Conservation (phyloP, 2,888 invertebrate genomes). For the Leucophora obtusa region DNA sequence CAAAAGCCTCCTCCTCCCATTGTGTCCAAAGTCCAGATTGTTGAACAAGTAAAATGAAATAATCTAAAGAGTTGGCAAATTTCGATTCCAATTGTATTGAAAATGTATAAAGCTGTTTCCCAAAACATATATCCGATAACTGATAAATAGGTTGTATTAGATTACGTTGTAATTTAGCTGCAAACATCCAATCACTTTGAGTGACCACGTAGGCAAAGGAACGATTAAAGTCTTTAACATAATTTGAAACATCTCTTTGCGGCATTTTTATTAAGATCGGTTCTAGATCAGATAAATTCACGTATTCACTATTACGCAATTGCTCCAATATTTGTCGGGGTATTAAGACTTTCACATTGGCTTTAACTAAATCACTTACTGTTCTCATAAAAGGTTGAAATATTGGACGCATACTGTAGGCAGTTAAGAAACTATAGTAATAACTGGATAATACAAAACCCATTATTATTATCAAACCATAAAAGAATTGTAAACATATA, state of each 20-base stretch:
- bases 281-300: constrained; percentile 64
- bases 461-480: constrained; percentile 68
- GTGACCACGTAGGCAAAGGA: constrained; percentile 71
- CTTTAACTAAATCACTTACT: constrained; percentile 44
- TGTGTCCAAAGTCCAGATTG: constrained; percentile 72
- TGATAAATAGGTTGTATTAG: constrained; percentile 71
- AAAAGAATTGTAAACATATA: constrained; percentile 69
- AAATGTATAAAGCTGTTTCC: constrained; percentile 67
- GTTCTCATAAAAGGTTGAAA: constrained; percentile 68
- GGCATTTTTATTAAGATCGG: constrained; percentile 65
- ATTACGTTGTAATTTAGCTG: constrained; percentile 60
- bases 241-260: constrained; percentile 54
- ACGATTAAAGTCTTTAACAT: constrained; percentile 64
- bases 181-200: constrained; percentile 69
- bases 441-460: constrained; percentile 73
- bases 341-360: constrained; percentile 51
- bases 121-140: constrained; percentile 73
- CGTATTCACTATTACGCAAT: constrained; percentile 61
- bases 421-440: constrained; percentile 72
- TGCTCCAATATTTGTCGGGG: constrained; percentile 64
- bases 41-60: constrained; percentile 67
- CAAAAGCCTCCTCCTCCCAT: constrained; percentile 73
- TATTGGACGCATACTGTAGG: constrained; percentile 73
- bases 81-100: constrained; percentile 66
- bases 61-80: constrained; percentile 66